Percentiles rank a stretch among this genome's conserved stretches.
phyloP scores from a whole-genome alignment of 2,888 invertebrate species.

The Dyspetes luteomarginatus region DNA sequence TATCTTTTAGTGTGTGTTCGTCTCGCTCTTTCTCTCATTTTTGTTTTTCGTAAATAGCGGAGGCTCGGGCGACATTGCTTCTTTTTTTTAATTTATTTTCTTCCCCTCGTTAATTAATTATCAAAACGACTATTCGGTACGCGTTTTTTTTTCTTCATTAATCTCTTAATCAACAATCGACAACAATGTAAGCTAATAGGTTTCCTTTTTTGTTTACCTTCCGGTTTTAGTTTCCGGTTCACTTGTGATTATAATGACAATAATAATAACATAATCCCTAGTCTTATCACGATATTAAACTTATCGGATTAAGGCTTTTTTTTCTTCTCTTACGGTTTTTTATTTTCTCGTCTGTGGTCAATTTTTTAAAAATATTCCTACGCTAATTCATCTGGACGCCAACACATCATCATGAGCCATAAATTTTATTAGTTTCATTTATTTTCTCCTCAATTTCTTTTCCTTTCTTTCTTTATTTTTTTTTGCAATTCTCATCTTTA shows the following conservation, averaged over 20 bases:
- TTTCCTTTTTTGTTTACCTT: constrained; percentile 65
- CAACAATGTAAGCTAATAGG: constrained; percentile 77
- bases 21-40: constrained; percentile 14
- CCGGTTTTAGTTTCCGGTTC: constrained; percentile 34
- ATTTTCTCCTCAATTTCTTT: constrained; percentile 1
- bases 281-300: constrained; percentile 67
- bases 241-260: constrained; percentile 20
- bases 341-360: constrained; percentile 34
- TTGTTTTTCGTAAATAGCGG: constrained; percentile 34
- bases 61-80: constrained; percentile 49
- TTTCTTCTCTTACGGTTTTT: constrained; percentile 49
- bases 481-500: background rate
- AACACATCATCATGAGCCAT: background rate
- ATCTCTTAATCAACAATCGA: constrained; percentile 75
- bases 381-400: constrained; percentile 57
- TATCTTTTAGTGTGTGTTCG: constrained; percentile 22
- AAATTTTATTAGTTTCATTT: no score
- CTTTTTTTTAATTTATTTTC: background rate
- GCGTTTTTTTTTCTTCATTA: constrained; percentile 44
- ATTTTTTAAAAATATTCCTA: constrained; percentile 52
- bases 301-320: constrained; percentile 70
- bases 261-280: constrained; percentile 66
- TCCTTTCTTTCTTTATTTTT: constrained; percentile 8
- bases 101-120: constrained; percentile 30
- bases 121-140: constrained; percentile 65